Base-by-base conservation (phyloP, 2,797 vertebrate genomes). In the Synaphobranchus kaupii region DNA sequence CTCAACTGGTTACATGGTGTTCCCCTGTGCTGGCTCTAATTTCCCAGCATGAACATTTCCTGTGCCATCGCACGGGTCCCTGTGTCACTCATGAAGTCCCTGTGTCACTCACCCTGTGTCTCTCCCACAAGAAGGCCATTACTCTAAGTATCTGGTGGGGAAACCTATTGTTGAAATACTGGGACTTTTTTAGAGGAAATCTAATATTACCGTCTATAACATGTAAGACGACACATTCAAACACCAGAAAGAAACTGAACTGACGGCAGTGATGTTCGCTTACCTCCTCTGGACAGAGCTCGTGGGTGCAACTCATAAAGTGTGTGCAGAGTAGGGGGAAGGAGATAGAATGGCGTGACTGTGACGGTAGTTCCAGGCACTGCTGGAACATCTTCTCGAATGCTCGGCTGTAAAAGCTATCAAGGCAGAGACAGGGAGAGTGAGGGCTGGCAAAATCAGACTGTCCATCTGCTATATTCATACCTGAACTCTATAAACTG, bases 331-430 rank as follows among this genome's bases (percentile, higher is more conserved):
- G 97, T 90, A 99, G 96, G 48, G 98, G 99, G 94, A 99, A 99
- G 89, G 98, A 98, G 96, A 99, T 97, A 89, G 98, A 99, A 90
- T 99, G 98, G 94, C 98, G 97, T 87, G 98, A 99, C 56, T 99
- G 98, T 87, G 99, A 99, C 3, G 98, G 99, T 90, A 99, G 96
- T 95, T 99, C 99, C 96, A 99, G 95, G 91, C 98, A 99, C 93
- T 99, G 98, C 92, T 99, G 99, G 94, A 99, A 99, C 99, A 99
- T 99, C 96, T 99, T 99, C 93, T 99, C 98, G 96, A 99, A 99
- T 47, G 98, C 98, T 87, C 98, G 98, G 94, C 98, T 99, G 95
- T 99, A 99, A 96, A 99, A 99, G 94, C 99, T 99, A 85, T 80
- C 39, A 73, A 34, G 78, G 48, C 2, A 54, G 58, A 86, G 47